A percentile compares a stretch with the other conserved stretches of the same genome.
phyloP scores from a whole-genome alignment of 2,888 invertebrate genomes.

The Nomada ferruginata region DNA sequence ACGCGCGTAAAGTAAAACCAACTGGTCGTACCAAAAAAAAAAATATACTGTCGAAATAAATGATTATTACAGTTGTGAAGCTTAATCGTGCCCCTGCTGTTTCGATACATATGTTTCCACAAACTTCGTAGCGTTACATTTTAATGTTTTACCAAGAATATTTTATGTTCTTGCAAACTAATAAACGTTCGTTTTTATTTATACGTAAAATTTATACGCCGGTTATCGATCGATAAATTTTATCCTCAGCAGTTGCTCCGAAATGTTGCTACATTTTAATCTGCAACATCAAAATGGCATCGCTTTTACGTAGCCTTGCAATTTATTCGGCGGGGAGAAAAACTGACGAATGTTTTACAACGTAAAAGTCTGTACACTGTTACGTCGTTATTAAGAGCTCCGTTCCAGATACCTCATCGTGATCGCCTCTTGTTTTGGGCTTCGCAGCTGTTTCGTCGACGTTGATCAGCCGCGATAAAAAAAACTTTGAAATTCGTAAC shows the following conservation, averaged over 20 bases:
- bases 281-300: not conserved
- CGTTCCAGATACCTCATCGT: conserved; percentile 7
- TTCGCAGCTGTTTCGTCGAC: conserved; percentile 55
- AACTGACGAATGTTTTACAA: not conserved
- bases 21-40: too few relatives aligned
- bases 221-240: not conserved
- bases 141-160: not conserved
- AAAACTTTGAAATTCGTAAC: conserved; percentile 42
- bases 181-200: too few relatives aligned
- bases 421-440: conserved; percentile 33
- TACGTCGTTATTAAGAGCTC: conserved; percentile 16
- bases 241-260: too few relatives aligned
- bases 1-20: too few relatives aligned
- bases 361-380: not conserved
- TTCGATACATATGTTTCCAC: too few relatives aligned
- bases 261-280: not conserved
- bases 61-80: too few relatives aligned
- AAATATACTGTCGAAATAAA: too few relatives aligned
- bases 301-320: not conserved
- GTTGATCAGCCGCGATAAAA: conserved; percentile 53
- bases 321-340: not conserved
- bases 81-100: too few relatives aligned
- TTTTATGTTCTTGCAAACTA: not conserved
- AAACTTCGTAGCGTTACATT: too few relatives aligned
- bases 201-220: not conserved